phyloP scores from a whole-genome alignment of 2,113 vertebrate species.

The Cynoglossus semilaevis region DNA sequence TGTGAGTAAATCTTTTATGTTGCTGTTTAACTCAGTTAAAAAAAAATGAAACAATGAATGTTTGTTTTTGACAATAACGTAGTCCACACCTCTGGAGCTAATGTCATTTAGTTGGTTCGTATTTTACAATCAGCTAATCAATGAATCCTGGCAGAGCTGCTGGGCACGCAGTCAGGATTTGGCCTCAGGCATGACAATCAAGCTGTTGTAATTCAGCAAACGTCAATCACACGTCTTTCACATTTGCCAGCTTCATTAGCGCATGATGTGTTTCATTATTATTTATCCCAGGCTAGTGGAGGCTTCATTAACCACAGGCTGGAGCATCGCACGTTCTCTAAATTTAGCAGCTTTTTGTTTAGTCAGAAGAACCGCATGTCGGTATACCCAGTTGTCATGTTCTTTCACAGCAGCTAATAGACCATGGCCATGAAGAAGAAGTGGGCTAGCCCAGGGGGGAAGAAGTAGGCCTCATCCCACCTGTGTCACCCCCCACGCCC shows the following conservation, averaged over 20 bases:
- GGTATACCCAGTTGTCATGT: slow-evolving; percentile 34
- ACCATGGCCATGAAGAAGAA: slow-evolving; percentile 20
- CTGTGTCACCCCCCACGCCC: slow-evolving; percentile 45
- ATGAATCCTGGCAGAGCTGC: too few species aligned
- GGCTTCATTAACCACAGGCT: slow-evolving; percentile 65
- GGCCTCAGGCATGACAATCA: slow-evolving; percentile 20
- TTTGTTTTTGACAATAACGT: too few species aligned
- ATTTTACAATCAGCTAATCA: too few species aligned
- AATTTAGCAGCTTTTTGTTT: slow-evolving; percentile 65
- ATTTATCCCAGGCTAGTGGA: slow-evolving; percentile 67
- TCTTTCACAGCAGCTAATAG: slow-evolving; percentile 31
- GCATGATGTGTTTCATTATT: slow-evolving; percentile 63
- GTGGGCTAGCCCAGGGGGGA: slow-evolving; percentile 31
- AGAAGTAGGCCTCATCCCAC: slow-evolving; percentile 49
- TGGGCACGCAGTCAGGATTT: neutral
- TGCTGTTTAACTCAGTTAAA: too few species aligned
- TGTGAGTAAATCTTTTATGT: too few species aligned
- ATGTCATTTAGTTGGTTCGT: too few species aligned
- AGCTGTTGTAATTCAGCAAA: slow-evolving; percentile 51
- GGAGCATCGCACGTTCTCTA: slow-evolving; percentile 53
- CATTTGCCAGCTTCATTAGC: slow-evolving; percentile 70
- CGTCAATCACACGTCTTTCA: slow-evolving; percentile 47
- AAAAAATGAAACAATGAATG: too few species aligned
- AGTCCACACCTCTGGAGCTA: too few species aligned
- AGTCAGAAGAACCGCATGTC: slow-evolving; percentile 46